phyloP scores from a whole-genome alignment of 2,797 vertebrate genomes.

The Enteromius mattozi region DNA sequence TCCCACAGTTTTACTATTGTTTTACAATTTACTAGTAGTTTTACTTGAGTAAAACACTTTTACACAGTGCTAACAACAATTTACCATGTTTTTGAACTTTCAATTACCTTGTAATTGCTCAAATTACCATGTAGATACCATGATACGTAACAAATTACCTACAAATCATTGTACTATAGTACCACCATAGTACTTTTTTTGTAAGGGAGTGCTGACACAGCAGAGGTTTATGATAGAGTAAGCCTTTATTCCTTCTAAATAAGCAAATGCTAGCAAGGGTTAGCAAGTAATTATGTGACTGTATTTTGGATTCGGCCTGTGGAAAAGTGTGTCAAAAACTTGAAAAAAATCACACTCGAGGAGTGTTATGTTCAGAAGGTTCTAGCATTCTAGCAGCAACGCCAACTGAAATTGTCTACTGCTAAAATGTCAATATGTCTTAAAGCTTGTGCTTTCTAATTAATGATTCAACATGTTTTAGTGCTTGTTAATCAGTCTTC shows the following conservation, averaged over 20 bases:
- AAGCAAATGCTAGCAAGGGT: background rate
- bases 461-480: slow-evolving; percentile 10
- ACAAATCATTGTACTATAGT: background rate
- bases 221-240: background rate
- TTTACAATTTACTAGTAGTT: no score
- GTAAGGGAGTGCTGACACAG: background rate
- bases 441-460: background rate
- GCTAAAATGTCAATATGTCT: slow-evolving; percentile 3
- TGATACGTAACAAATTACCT: background rate
- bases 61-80: background rate
- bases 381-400: background rate
- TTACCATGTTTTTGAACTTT: background rate
- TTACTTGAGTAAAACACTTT: background rate
- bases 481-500: slow-evolving; percentile 25
- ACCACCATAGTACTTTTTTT: background rate
- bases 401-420: slow-evolving; percentile 5
- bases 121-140: background rate
- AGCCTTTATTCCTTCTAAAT: background rate
- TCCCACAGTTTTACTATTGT: no score
- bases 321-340: background rate
- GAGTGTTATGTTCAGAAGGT: slow-evolving; percentile 19
- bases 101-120: background rate
- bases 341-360: slow-evolving; percentile 5
- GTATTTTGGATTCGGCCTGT: background rate
- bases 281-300: background rate